A percentile compares a stretch with the other conserved stretches of the same genome.
phyloP scores from a whole-genome alignment of 2,888 invertebrate genomes.

The Heliothis peltigera region DNA sequence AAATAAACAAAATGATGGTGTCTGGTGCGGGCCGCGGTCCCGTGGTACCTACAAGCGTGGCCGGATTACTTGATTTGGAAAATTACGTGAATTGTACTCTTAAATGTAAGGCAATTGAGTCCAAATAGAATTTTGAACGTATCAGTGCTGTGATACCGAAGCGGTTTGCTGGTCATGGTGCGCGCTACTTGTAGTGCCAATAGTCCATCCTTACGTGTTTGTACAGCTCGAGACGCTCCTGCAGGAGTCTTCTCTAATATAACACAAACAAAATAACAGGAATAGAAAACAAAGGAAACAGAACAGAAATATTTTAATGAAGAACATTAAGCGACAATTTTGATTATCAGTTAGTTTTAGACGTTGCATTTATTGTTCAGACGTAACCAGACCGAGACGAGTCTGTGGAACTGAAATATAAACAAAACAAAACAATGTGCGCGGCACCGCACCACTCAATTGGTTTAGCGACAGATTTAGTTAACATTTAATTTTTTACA shows the following conservation, averaged over 20 bases:
- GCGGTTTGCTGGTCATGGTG: slow-evolving; percentile 73
- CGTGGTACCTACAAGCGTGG: slow-evolving; percentile 62
- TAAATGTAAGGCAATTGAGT: slow-evolving; percentile 46
- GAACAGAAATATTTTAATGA: slow-evolving; percentile 49
- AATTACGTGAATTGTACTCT: slow-evolving; percentile 41
- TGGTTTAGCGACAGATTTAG: slow-evolving; percentile 47
- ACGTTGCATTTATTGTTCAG: slow-evolving; percentile 18
- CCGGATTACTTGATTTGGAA: slow-evolving; percentile 32
- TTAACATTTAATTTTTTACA: slow-evolving; percentile 46
- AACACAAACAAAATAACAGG: slow-evolving; percentile 51
- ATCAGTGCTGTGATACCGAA: slow-evolving; percentile 71
- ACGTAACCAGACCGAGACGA: slow-evolving; percentile 12
- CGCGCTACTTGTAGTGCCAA: slow-evolving; percentile 77
- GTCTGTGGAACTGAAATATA: slow-evolving; percentile 32
- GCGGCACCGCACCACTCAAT: slow-evolving; percentile 75
- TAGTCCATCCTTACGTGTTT: slow-evolving; percentile 75
- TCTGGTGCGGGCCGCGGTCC: slow-evolving; percentile 82
- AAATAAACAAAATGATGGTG: slow-evolving; percentile 71
- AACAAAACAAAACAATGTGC: slow-evolving; percentile 52
- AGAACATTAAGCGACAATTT: slow-evolving; percentile 39
- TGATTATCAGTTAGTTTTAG: slow-evolving; percentile 25
- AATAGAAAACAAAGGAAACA: slow-evolving; percentile 52
- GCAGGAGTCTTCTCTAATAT: slow-evolving; percentile 45
- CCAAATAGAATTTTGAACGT: slow-evolving; percentile 52
- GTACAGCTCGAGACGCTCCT: slow-evolving; percentile 64